Conservation (phyloP, 2,888 invertebrate species). For the Tridacna crocea region DNA sequence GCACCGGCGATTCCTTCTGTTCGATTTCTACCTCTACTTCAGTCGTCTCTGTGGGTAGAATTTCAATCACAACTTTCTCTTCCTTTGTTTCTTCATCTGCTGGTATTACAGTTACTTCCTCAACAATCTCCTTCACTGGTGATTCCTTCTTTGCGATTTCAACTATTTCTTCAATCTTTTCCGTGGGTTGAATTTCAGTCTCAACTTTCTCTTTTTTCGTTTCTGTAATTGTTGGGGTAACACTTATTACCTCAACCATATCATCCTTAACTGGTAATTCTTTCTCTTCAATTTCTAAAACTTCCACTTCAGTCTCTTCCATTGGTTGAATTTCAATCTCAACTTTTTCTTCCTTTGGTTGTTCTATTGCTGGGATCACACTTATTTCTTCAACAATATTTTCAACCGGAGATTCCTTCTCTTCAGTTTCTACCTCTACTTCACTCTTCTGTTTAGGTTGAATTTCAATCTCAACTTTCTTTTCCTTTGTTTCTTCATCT, state of each 20-base stretch:
- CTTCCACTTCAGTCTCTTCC: too few relatives aligned
- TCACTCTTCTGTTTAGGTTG: not conserved
- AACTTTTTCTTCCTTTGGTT: too few relatives aligned
- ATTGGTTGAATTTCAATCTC: too few relatives aligned
- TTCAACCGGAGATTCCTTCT: too few relatives aligned
- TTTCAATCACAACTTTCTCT: conserved; percentile 29
- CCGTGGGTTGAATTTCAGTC: conserved; percentile 36
- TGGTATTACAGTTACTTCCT: conserved; percentile 12
- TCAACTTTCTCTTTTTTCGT: conserved; percentile 8
- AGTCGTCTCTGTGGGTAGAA: conserved; percentile 19
- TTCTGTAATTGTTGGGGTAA: not conserved
- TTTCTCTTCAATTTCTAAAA: conserved; percentile 23
- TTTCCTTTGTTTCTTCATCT: conserved; percentile 26
- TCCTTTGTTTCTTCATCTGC: conserved; percentile 23
- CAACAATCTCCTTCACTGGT: conserved; percentile 25
- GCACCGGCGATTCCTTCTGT: conserved; percentile 5
- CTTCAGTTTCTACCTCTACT: not conserved
- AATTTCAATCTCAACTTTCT: conserved; percentile 1
- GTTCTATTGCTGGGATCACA: too few relatives aligned
- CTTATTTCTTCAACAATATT: too few relatives aligned
- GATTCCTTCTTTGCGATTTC: conserved; percentile 19
- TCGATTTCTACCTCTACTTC: conserved; percentile 26
- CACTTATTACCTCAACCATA: too few relatives aligned
- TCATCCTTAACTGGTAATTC: conserved; percentile 16
- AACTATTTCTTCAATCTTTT: conserved; percentile 20